phyloP scores from a whole-genome alignment of 2,888 invertebrate genomes.

The Acrocera orbiculus region DNA sequence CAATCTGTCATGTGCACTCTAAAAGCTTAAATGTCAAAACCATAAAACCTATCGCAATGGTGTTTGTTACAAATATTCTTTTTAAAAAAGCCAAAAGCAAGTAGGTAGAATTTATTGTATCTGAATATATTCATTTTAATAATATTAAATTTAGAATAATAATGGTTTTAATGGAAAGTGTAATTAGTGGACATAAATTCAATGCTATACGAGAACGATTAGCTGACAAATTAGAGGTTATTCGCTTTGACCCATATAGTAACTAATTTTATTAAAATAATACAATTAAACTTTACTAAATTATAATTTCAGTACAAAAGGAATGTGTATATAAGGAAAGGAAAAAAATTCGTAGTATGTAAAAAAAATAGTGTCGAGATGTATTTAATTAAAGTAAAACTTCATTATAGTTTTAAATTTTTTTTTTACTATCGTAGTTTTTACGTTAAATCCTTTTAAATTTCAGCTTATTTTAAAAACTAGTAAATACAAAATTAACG shows the following conservation, averaged over 20 bases:
- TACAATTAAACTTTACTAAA: slow-evolving; percentile 3
- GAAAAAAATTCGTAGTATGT: slow-evolving; percentile 55
- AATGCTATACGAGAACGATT: slow-evolving; percentile 49
- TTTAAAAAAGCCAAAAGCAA: slow-evolving; percentile 60
- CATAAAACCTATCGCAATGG: neutral
- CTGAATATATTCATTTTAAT: neutral
- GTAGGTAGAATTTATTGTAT: slow-evolving; percentile 33
- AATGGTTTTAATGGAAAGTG: slow-evolving; percentile 64
- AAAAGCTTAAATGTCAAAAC: too few species aligned
- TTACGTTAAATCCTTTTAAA: too few species aligned
- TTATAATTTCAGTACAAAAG: slow-evolving; percentile 41
- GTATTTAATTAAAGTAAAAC: too few species aligned
- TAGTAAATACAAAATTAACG: too few species aligned
- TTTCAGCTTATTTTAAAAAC: too few species aligned
- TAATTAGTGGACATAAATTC: slow-evolving; percentile 56
- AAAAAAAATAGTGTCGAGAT: too few species aligned
- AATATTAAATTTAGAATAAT: slow-evolving; percentile 35
- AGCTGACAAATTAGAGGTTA: slow-evolving; percentile 58
- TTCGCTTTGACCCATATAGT: slow-evolving; percentile 65
- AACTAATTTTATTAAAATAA: slow-evolving; percentile 28
- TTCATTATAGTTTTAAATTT: too few species aligned
- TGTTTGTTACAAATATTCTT: slow-evolving; percentile 49
- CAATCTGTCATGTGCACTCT: too few species aligned
- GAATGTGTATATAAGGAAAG: slow-evolving; percentile 49
- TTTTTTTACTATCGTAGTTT: too few species aligned